These are phyloP conservation scores for Brenthis hecate DNA, from an alignment of 2,888 invertebrate genomes.

Conservation along the genomic window DNA sequence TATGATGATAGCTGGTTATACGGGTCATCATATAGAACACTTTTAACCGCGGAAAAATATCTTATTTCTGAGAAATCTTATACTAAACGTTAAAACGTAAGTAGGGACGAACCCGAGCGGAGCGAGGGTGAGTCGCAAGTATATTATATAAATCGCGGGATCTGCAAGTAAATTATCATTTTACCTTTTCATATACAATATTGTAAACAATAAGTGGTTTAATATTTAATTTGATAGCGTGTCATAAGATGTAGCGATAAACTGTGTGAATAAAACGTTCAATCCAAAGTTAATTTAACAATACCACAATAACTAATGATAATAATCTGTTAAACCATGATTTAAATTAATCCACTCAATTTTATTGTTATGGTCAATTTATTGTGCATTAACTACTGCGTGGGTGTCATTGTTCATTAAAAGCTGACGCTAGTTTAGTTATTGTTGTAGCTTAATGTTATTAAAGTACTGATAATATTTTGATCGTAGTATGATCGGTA, in stretches of 20 bases:
- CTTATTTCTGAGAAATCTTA: too few relatives aligned
- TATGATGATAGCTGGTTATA: too few relatives aligned
- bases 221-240: neutral
- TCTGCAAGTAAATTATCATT: too few relatives aligned
- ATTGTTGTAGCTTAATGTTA: slow-evolving; percentile 10
- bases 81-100: too few relatives aligned
- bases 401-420: slow-evolving; percentile 25
- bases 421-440: neutral
- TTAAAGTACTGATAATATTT: neutral
- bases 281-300: slow-evolving; percentile 13
- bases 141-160: too few relatives aligned
- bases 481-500: neutral
- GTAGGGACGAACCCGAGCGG: too few relatives aligned
- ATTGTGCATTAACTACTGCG: slow-evolving; percentile 14
- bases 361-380: slow-evolving; percentile 32
- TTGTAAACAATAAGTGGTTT: too few relatives aligned
- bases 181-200: too few relatives aligned
- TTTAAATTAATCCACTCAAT: slow-evolving; percentile 27
- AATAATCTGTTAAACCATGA: slow-evolving; percentile 13
- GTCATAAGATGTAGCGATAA: neutral
- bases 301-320: slow-evolving; percentile 7
- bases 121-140: too few relatives aligned
- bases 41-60: too few relatives aligned
- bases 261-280: slow-evolving; percentile 13
- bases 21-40: too few relatives aligned